Evolutionary conservation across 2,113 vertebrate species (phyloP).

Genomic region (Rhinogobius similis): DNA sequence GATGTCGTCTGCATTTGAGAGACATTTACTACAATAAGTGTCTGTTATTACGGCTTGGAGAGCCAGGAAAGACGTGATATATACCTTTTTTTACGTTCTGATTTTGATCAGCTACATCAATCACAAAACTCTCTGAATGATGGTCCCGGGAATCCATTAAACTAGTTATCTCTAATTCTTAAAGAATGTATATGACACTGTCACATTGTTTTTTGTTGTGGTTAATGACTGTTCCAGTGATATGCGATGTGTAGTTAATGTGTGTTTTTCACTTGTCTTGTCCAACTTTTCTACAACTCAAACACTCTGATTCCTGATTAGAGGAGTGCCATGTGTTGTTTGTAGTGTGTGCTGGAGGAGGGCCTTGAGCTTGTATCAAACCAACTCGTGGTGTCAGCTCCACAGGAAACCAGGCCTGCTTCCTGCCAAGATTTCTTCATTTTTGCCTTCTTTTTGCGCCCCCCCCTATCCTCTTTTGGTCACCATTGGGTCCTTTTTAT

Average conservation of each 20-base stretch:
- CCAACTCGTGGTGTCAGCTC: conserved; percentile 27
- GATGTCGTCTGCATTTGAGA: background rate
- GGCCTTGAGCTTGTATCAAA: conserved; percentile 22
- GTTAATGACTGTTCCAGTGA: background rate
- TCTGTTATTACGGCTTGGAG: too few species aligned
- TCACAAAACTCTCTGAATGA: too few species aligned
- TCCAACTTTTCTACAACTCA: conserved; percentile 60
- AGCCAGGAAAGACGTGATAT: too few species aligned
- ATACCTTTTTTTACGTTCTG: too few species aligned
- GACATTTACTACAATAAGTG: too few species aligned
- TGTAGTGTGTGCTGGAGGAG: conserved; percentile 36
- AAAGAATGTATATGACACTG: too few species aligned
- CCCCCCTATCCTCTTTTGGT: conserved; percentile 4
- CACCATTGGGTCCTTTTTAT: background rate
- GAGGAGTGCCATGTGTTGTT: conserved; percentile 27
- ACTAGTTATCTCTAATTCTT: too few species aligned
- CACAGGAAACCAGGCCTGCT: conserved; percentile 73
- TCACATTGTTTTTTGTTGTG: too few species aligned
- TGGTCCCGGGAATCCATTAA: background rate
- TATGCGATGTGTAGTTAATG: conserved; percentile 20
- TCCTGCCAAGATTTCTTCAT: conserved; percentile 64
- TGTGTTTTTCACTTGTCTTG: conserved; percentile 31
- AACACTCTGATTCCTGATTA: conserved; percentile 62
- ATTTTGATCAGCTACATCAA: too few species aligned
- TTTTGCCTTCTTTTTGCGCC: conserved; percentile 34